phyloP scores from a whole-genome alignment of 2,113 vertebrate species.

The Asarcornis scutulata region DNA sequence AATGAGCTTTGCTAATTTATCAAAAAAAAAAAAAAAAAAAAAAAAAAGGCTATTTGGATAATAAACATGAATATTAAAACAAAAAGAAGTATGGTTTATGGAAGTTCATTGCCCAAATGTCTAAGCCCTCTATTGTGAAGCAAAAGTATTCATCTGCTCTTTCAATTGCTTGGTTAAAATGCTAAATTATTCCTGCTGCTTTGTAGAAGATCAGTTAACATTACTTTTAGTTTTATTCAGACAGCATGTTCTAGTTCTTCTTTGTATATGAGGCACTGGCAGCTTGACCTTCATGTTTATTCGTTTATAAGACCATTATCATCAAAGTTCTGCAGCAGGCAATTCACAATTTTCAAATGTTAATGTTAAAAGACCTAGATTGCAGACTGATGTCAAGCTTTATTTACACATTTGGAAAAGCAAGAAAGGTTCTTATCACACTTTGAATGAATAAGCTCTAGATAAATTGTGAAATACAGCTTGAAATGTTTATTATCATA shows the following conservation, averaged over 20 bases:
- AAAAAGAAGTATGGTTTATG: constrained; percentile 22
- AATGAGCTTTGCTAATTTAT: constrained; percentile 43
- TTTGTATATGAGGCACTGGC: constrained; percentile 47
- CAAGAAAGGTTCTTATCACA: constrained; percentile 44
- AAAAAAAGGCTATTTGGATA: constrained; percentile 14
- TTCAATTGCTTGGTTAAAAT: constrained; percentile 67
- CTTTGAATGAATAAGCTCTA: constrained; percentile 45
- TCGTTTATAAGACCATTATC: constrained; percentile 60
- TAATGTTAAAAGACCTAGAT: constrained; percentile 58
- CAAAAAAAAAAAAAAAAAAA: neutral
- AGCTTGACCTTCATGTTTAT: constrained; percentile 71
- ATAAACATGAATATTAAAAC: constrained; percentile 64
- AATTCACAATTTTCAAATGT: constrained; percentile 68
- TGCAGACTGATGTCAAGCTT: constrained; percentile 61
- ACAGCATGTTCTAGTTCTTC: constrained; percentile 60
- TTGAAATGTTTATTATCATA: constrained; percentile 41
- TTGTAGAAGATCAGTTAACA: constrained; percentile 67
- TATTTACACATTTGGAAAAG: constrained; percentile 51
- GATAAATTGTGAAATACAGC: constrained; percentile 51
- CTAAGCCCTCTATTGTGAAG: constrained; percentile 33
- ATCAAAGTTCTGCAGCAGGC: constrained; percentile 55
- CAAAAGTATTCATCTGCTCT: constrained; percentile 57
- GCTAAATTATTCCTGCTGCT: constrained; percentile 71
- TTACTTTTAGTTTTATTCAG: constrained; percentile 70
- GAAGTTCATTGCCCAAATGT: constrained; percentile 28